Evolutionary conservation across 2,113 vertebrate genomes (phyloP), one percentile per base, ranked within the genome.

Genomic region (Myrmecobius fasciatus): DNA sequence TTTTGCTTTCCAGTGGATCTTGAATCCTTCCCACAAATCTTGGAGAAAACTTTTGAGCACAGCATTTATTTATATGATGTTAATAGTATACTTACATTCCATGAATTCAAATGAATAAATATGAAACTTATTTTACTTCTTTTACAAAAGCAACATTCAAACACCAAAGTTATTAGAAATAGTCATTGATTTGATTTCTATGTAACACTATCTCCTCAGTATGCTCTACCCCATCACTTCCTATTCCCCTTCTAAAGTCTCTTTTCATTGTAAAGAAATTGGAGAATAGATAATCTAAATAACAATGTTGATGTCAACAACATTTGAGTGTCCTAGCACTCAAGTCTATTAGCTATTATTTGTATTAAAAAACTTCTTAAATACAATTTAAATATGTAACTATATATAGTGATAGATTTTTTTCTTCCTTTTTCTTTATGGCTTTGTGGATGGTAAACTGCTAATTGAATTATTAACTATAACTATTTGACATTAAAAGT

Each of bases 301-400:
- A 96, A 51, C 43, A 91, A 28, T 10, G 4, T 11, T 75, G 36
- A 75, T 90, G 90, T 67, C 88, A 53, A 93, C 56, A 96, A 94
- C 95, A 94, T 46, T 52, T 89, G 17, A 25, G 25, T n/a, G 90
- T 95, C 43, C 46, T 90, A 67, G 88, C 53, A 96, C 88, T 96
- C 90, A 91, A 88, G 52, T 12, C 95, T 52, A 0, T 0, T 52
- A 88, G 46, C 95, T 56, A 95, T 97, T 96, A 93, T 93, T 96
- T 97, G 90, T 97, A 95, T 96, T 95, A 97, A 92, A 53, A 53
- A 96, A 54, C n/a, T 94, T 96, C 52, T 92, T 94, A 96, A 95
- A 95, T 52, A 94, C 9, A 91, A 51, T 56, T 96, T 92, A 91
- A 90, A 91, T 46, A 95, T 95, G 96, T 91, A 94, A 26, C 93